These are phyloP conservation scores for Micromys minutus DNA, from an alignment of 2,113 vertebrate genomes.

Conservation along the genomic window DNA sequence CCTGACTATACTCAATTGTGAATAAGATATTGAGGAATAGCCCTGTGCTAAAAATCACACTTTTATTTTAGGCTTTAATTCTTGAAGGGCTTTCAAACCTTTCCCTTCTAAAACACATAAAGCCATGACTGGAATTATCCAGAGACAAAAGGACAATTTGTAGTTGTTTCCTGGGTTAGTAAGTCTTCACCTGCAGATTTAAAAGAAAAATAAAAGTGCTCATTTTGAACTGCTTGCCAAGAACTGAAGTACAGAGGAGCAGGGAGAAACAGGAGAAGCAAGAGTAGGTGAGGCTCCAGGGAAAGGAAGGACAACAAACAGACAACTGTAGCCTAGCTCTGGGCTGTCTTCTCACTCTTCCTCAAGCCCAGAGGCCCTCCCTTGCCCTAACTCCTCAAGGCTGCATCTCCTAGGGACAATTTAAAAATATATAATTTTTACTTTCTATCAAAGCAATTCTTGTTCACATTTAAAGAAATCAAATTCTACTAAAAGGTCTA, in stretches of 20 bases:
- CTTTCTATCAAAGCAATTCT: constrained; percentile 68
- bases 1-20: constrained; percentile 49
- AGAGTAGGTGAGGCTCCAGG: neutral
- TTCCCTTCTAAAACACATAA: constrained; percentile 28
- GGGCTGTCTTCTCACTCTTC: constrained; percentile 5
- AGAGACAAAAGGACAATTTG: constrained; percentile 22
- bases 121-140: constrained; percentile 3
- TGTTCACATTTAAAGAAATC: constrained; percentile 71
- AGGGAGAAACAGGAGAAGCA: neutral
- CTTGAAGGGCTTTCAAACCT: neutral
- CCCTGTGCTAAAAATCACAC: constrained; percentile 65
- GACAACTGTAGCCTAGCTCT: neutral
- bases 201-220: neutral
- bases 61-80: constrained; percentile 61
- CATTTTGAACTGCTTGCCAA: constrained; percentile 6
- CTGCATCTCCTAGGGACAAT: constrained; percentile 44
- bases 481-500: constrained; percentile 68
- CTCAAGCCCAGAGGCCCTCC: neutral
- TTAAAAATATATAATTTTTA: constrained; percentile 62
- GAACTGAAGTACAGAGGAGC: neutral
- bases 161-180: neutral
- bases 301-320: neutral
- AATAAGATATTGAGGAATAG: constrained; percentile 66
- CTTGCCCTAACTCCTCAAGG: neutral
- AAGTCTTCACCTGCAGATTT: constrained; percentile 1